These are phyloP conservation scores for Otis tarda DNA, from an alignment of 2,113 vertebrate genomes.

Conservation along the genomic window DNA sequence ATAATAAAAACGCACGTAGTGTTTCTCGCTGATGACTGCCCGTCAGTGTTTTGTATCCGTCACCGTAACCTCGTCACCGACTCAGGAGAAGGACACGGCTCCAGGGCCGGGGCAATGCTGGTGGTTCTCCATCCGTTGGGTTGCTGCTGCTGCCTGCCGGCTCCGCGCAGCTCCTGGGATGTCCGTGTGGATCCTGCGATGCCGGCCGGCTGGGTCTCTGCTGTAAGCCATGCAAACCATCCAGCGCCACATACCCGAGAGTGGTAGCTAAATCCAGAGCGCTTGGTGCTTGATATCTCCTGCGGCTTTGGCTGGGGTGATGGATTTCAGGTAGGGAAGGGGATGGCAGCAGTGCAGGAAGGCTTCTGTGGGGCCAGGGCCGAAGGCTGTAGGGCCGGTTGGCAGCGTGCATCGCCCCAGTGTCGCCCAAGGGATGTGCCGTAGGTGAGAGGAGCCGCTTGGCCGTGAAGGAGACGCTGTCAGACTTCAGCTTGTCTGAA, in stretches of 20 bases:
- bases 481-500: background rate
- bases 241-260: background rate
- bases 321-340: background rate
- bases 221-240: background rate
- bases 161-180: rapidly evolving
- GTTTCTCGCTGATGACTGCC: background rate
- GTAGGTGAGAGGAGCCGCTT: rapidly evolving
- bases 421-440: rapidly evolving
- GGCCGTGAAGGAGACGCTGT: background rate
- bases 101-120: rapidly evolving
- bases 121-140: background rate
- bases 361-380: background rate
- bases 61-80: rapidly evolving
- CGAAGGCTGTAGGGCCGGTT: background rate
- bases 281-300: background rate
- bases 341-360: background rate
- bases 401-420: rapidly evolving
- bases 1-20: background rate
- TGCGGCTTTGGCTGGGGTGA: rapidly evolving
- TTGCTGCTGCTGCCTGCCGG: rapidly evolving
- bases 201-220: background rate
- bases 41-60: background rate
- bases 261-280: background rate
- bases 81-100: background rate
- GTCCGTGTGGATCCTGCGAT: rapidly evolving